Percentiles rank a stretch among this genome's conserved stretches.
phyloP scores from a whole-genome alignment of 2,113 vertebrate genomes.

The Dasyurus viverrinus region DNA sequence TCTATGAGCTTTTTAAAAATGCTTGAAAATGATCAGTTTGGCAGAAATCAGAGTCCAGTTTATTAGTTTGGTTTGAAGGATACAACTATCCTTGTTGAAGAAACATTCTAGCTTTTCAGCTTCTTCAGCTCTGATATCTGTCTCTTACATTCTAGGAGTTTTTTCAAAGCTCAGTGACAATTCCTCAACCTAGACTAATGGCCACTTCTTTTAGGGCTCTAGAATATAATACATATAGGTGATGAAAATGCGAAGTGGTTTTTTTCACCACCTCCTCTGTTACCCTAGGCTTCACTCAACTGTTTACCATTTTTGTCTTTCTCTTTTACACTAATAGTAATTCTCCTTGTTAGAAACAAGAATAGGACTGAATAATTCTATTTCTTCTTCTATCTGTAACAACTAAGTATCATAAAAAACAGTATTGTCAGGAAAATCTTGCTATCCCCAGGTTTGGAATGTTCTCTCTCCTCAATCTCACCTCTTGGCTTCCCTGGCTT shows the following conservation, averaged over 20 bases:
- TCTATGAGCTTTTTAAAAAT: background rate
- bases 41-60: background rate
- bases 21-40: background rate
- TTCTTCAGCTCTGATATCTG: background rate
- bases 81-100: background rate
- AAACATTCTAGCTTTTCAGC: background rate
- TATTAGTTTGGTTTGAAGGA: background rate
- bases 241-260: background rate
- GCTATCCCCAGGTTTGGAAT: background rate
- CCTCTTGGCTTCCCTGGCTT: background rate
- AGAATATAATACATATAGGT: background rate
- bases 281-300: background rate
- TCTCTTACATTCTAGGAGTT: background rate
- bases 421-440: background rate
- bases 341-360: background rate
- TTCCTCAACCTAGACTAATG: background rate
- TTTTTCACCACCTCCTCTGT: background rate
- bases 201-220: background rate
- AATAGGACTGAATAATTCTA: background rate
- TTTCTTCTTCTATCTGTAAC: background rate
- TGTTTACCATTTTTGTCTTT: background rate
- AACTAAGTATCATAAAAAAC: background rate
- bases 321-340: background rate
- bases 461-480: background rate
- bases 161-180: background rate